Conservation (phyloP, 2,888 invertebrate genomes). For the Phengaris arion region DNA sequence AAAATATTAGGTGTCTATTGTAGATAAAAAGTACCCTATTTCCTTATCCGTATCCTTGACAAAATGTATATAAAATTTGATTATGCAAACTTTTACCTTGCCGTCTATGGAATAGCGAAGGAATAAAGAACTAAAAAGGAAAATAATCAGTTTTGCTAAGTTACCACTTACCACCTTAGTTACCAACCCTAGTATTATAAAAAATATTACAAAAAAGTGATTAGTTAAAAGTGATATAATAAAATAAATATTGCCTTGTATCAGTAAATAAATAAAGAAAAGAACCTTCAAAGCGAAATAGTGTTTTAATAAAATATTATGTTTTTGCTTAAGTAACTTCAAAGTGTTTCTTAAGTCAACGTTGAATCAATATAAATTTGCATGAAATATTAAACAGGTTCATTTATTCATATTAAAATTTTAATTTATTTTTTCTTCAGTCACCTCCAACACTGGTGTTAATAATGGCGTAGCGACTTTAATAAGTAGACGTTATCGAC, state of each 20-base stretch:
- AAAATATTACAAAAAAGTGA: not conserved
- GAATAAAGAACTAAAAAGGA: not conserved
- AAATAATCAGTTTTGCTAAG: not conserved
- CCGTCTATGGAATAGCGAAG: not conserved
- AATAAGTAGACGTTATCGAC: too few species aligned
- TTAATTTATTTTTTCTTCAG: not conserved
- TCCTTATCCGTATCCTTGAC: constrained; percentile 15
- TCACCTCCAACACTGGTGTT: too few species aligned
- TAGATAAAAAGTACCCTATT: constrained; percentile 4
- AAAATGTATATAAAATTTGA: constrained; percentile 15
- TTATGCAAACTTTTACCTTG: not conserved
- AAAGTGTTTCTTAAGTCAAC: too few species aligned
- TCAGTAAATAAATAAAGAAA: not conserved
- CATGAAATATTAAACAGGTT: too few species aligned
- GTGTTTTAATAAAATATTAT: not conserved
- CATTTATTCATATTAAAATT: too few species aligned
- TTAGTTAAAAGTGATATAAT: not conserved
- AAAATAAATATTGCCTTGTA: not conserved
- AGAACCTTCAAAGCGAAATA: not conserved
- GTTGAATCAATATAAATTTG: too few species aligned
- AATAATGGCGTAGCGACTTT: too few species aligned
- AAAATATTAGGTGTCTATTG: not conserved
- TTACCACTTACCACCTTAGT: not conserved
- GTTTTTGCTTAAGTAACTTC: not conserved
- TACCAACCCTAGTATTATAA: too few species aligned